phyloP scores from a whole-genome alignment of 2,888 invertebrate species.

The Argyresthia goedartella region DNA sequence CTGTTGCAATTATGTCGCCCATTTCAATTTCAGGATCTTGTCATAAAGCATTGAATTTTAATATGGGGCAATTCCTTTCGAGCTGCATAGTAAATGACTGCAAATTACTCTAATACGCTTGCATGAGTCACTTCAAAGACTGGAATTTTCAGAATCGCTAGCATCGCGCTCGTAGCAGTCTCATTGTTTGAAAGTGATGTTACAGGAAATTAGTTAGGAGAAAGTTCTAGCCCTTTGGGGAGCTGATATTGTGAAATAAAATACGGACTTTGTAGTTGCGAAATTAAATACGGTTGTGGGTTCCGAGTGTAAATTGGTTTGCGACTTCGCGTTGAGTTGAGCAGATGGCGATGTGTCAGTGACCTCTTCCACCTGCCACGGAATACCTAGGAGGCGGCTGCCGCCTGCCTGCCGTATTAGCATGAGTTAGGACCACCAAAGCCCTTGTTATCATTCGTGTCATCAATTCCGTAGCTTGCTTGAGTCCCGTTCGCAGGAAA shows the following conservation, averaged over 20 bases:
- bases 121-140: conserved; percentile 1
- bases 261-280: neutral
- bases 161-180: neutral
- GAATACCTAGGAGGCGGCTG: neutral
- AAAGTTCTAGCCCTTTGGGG: conserved; percentile 22
- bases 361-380: conserved; percentile 25
- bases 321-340: conserved; percentile 11
- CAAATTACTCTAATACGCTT: neutral
- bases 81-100: neutral
- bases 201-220: conserved; percentile 23
- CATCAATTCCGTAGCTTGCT: too few relatives aligned
- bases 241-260: conserved; percentile 5
- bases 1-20: too few relatives aligned
- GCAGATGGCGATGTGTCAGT: conserved; percentile 48
- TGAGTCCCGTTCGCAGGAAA: neutral
- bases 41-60: too few relatives aligned
- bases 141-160: neutral
- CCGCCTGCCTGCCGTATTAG: neutral
- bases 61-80: too few relatives aligned
- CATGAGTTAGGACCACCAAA: neutral
- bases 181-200: conserved; percentile 5
- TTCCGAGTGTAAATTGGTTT: conserved; percentile 2
- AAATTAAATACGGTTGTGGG: conserved; percentile 18
- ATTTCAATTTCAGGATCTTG: too few relatives aligned
- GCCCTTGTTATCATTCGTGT: neutral